Evolutionary conservation across 2,888 invertebrate genomes (phyloP).

Genomic region (Heliconius cydno): DNA sequence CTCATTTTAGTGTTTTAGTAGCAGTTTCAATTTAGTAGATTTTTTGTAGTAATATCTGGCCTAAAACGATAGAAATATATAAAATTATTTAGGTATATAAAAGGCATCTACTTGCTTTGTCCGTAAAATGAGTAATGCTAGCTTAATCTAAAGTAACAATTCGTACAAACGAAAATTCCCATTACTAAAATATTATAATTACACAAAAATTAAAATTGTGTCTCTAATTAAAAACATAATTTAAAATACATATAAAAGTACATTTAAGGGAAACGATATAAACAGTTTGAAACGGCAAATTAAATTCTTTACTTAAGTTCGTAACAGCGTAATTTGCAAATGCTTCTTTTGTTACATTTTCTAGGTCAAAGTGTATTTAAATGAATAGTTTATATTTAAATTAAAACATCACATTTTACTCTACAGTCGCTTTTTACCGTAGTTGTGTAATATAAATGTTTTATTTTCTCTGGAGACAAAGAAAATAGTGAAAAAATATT

Average conservation of each 20-base stretch:
- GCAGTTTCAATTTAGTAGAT: too few species aligned
- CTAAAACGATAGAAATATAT: too few species aligned
- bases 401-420: slow-evolving; percentile 26
- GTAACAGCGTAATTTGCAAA: slow-evolving; percentile 38
- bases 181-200: neutral
- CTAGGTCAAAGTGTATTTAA: slow-evolving; percentile 37
- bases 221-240: slow-evolving; percentile 1
- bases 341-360: slow-evolving; percentile 37
- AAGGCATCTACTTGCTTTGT: neutral
- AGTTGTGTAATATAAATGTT: neutral
- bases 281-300: slow-evolving; percentile 32
- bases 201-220: neutral
- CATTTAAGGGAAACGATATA: slow-evolving; percentile 22
- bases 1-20: too few species aligned
- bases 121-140: neutral
- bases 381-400: slow-evolving; percentile 33
- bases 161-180: neutral
- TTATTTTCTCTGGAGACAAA: neutral
- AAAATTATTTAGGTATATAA: neutral
- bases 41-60: too few species aligned
- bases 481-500: neutral
- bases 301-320: slow-evolving; percentile 34
- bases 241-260: slow-evolving; percentile 18
- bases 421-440: neutral
- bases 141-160: neutral